Percentiles rank a stretch among this genome's conserved stretches.
Evolutionary conservation across 2,888 invertebrate genomes (phyloP).

Genomic region (Hyposoter dolosus): DNA sequence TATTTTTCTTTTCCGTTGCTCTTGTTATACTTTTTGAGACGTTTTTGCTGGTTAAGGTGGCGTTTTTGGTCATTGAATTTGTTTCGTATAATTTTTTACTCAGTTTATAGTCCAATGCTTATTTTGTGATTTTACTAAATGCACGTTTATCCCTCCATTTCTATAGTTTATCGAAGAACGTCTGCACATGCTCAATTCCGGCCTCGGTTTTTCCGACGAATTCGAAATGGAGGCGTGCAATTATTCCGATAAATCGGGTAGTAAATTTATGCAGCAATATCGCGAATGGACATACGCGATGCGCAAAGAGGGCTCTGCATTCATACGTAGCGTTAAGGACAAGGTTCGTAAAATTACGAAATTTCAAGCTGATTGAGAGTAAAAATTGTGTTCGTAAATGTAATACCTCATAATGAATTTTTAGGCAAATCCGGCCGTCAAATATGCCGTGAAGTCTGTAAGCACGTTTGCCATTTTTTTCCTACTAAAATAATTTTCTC

Average conservation of each 20-base stretch:
- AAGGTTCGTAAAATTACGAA: constrained; percentile 87
- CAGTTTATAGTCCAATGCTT: constrained; percentile 14
- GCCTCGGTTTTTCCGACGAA: constrained; percentile 96
- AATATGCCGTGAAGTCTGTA: constrained; percentile 97
- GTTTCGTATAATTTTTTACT: constrained; percentile 24
- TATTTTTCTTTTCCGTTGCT: constrained; percentile 11
- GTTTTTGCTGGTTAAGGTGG: no score
- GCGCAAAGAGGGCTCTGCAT: constrained; percentile 92
- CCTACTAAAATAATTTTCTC: not conserved
- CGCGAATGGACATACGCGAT: constrained; percentile 93
- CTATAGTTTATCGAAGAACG: constrained; percentile 97
- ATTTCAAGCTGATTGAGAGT: not conserved
- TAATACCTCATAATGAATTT: constrained; percentile 81
- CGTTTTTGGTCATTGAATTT: not conserved
- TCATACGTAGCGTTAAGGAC: constrained; percentile 94
- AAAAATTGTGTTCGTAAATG: constrained; percentile 19
- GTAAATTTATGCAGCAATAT: constrained; percentile 89
- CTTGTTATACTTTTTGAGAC: constrained; percentile 16
- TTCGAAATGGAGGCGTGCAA: constrained; percentile 96
- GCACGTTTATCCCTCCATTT: constrained; percentile 33
- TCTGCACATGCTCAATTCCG: constrained; percentile 96
- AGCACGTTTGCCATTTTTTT: constrained; percentile 85
- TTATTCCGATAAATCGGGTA: constrained; percentile 88
- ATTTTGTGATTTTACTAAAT: not conserved
- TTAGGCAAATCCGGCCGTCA: constrained; percentile 97